phyloP scores from a whole-genome alignment of 2,888 invertebrate genomes.

The Byasa hedistus region DNA sequence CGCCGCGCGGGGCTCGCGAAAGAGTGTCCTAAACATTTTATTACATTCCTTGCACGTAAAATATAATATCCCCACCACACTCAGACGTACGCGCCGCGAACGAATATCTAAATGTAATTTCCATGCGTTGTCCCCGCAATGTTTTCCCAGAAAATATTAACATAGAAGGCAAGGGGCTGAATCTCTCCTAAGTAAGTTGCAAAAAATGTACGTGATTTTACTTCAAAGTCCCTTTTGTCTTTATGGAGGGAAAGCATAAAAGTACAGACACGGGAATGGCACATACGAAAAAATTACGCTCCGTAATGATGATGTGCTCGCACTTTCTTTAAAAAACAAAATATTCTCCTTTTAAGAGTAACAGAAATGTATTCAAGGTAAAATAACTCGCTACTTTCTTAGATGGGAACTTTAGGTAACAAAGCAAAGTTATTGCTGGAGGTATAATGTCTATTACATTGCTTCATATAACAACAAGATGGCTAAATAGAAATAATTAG shows the following conservation, averaged over 20 bases:
- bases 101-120: constrained; percentile 81
- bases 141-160: constrained; percentile 80
- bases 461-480: too few relatives aligned
- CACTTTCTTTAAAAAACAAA: constrained; percentile 71
- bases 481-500: too few relatives aligned
- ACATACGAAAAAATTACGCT: constrained; percentile 78
- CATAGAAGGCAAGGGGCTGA: constrained; percentile 78
- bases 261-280: constrained; percentile 76
- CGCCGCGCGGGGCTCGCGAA: constrained; percentile 36
- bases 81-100: constrained; percentile 72
- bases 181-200: constrained; percentile 80
- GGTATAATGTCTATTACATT: not conserved
- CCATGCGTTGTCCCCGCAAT: constrained; percentile 80
- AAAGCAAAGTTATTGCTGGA: not conserved
- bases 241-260: constrained; percentile 78
- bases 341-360: constrained; percentile 72
- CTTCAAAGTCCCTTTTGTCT: constrained; percentile 81
- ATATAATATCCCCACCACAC: constrained; percentile 78
- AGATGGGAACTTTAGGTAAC: not conserved
- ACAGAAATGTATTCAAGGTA: constrained; percentile 67
- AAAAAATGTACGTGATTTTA: constrained; percentile 81
- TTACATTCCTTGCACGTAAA: constrained; percentile 79
- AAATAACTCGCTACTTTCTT: constrained; percentile 18
- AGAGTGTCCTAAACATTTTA: constrained; percentile 74
- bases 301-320: constrained; percentile 78